A percentile compares a stretch with the other conserved stretches of the same genome.
Evolutionary conservation across 92 coral and sea anemone genomes (phyloP).

Genomic region (Paramuricea clavata): DNA sequence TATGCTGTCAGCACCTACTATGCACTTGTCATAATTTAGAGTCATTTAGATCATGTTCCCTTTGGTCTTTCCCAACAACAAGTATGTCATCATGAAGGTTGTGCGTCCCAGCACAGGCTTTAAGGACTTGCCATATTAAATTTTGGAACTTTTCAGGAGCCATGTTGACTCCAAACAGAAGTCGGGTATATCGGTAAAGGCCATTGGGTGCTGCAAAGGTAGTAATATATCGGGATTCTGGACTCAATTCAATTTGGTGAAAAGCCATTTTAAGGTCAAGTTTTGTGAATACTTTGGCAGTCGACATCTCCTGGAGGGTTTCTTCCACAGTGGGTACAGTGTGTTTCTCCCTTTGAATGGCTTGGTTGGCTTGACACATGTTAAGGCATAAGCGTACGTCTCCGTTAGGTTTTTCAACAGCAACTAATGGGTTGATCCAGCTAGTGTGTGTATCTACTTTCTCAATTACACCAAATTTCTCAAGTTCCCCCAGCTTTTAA

Average conservation of each 20-base stretch:
- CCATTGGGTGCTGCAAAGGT: conserved; percentile 11
- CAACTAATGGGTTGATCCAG: conserved; percentile 69
- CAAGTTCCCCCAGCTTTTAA: conserved; percentile 64
- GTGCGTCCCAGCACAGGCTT: conserved; percentile 68
- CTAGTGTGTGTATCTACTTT: conserved; percentile 52
- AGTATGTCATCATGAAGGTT: conserved; percentile 70
- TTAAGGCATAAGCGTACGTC: conserved; percentile 68
- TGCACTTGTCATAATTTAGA: conserved; percentile 71
- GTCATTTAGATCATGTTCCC: conserved; percentile 69
- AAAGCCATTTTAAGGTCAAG: conserved; percentile 54
- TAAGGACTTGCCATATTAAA: conserved; percentile 66
- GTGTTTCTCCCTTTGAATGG: conserved; percentile 68
- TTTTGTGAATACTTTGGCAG: conserved; percentile 68
- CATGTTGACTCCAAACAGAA: conserved; percentile 51
- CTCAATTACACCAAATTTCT: conserved; percentile 64
- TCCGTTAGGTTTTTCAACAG: conserved; percentile 67
- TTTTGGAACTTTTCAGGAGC: conserved; percentile 46
- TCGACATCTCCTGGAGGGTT: conserved; percentile 72
- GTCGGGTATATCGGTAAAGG: conserved; percentile 24
- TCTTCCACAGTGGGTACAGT: conserved; percentile 73
- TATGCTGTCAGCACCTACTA: conserved; percentile 67
- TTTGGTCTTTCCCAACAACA: conserved; percentile 56
- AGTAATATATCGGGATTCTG: not conserved
- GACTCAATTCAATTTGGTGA: conserved; percentile 22
- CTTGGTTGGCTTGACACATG: conserved; percentile 74